Conservation (phyloP, 23 tunicate species). For the Styela clava region DNA sequence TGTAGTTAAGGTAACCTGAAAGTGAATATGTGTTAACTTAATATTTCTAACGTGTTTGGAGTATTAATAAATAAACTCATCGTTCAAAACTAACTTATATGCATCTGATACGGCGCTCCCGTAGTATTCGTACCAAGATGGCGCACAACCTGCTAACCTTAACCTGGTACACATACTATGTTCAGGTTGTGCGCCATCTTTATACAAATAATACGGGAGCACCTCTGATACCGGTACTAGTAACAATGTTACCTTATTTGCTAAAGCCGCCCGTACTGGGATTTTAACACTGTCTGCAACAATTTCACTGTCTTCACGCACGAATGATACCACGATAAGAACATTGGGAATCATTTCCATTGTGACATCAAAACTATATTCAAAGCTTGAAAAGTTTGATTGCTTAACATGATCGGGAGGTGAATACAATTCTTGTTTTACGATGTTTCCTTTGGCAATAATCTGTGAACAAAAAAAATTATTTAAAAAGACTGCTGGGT, state of each 20-base stretch:
- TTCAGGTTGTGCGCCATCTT: too few species aligned
- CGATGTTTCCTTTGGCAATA: constrained; percentile 39
- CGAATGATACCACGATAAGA: constrained; percentile 63
- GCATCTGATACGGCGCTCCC: too few species aligned
- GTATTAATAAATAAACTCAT: too few species aligned
- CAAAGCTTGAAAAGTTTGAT: constrained; percentile 5
- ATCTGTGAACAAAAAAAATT: constrained; percentile 28
- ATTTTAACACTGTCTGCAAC: constrained; percentile 66
- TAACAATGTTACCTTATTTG: constrained; percentile 76
- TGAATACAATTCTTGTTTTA: neutral
- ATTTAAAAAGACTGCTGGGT: too few species aligned
- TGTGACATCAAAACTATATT: constrained; percentile 38
- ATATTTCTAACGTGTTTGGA: too few species aligned
- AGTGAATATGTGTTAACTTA: neutral
- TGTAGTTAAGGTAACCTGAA: constrained; percentile 9
- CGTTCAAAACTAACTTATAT: too few species aligned
- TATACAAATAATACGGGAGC: too few species aligned
- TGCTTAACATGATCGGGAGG: constrained; percentile 8
- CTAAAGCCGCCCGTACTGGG: constrained; percentile 37
- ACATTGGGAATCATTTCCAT: constrained; percentile 54
- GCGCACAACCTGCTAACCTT: too few species aligned
- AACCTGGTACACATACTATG: too few species aligned
- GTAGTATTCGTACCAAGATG: too few species aligned
- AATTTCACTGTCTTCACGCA: constrained; percentile 72
- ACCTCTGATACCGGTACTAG: too few species aligned